A percentile compares a stretch with the other conserved stretches of the same genome.
These are phyloP conservation scores for Octodon degus DNA, from an alignment of 2,113 vertebrate species.

Conservation along the genomic window DNA sequence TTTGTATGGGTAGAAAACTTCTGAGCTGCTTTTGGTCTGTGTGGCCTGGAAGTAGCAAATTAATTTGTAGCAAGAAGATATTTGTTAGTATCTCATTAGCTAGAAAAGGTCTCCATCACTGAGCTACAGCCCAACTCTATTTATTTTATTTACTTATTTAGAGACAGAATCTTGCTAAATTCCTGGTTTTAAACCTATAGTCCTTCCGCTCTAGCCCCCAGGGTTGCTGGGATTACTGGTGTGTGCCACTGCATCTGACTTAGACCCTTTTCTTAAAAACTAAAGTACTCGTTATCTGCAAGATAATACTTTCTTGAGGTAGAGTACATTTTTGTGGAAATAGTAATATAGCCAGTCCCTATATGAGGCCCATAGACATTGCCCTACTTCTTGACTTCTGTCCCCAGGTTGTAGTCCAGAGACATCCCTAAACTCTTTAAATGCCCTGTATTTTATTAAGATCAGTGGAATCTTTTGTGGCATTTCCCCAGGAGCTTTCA, in stretches of 20 bases:
- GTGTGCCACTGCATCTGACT: not conserved
- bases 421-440: conserved; percentile 8
- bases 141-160: not conserved
- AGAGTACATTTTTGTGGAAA: conserved; percentile 40
- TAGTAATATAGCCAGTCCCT: conserved; percentile 11
- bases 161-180: not conserved
- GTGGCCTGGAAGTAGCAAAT: conserved; percentile 22
- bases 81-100: not conserved
- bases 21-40: conserved; percentile 44
- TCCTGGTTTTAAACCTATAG: not conserved
- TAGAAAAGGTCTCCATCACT: not conserved
- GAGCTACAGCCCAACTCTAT: not conserved
- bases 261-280: not conserved
- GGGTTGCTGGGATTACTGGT: not conserved
- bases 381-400: conserved; percentile 19
- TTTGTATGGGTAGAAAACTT: conserved; percentile 29
- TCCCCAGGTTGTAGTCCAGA: conserved; percentile 40
- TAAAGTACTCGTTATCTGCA: conserved; percentile 44
- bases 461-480: not conserved
- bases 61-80: not conserved
- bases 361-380: not conserved
- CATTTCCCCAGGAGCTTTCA: conserved; percentile 15
- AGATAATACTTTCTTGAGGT: conserved; percentile 31
- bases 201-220: not conserved
- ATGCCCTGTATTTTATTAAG: conserved; percentile 42